Base-by-base conservation (phyloP, 1,140 invertebrate genomes). In the Chrysopa pallens region DNA sequence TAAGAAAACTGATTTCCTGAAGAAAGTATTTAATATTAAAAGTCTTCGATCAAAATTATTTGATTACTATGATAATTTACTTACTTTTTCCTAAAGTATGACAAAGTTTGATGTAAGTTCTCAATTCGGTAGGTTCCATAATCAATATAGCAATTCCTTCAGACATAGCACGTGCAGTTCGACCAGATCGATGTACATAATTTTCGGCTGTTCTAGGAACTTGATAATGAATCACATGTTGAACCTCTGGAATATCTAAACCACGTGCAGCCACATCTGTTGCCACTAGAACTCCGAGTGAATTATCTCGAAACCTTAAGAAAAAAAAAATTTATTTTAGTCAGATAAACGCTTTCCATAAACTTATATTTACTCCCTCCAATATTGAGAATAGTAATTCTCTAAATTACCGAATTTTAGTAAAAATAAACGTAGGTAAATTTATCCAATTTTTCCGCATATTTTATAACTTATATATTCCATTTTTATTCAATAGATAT, bases 161-260 rank as follows among this genome's bases (percentile, higher is more conserved):
- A 46, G 81, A 80, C 41, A 72, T 73, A 8, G 88, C 90, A 44
- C 95, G 67, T 0, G 94, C 95, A 7, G 95, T 98, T 45, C 95
- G 69, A 0, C 95, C 95, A 65, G 90, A 95, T 41, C 95, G 69
- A 63, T 99, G 95, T 1, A 98, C 78, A 60, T 98, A 99, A 59
- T 80, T 82, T 68, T 98, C 93, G 28, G 86, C 83, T 12, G 92
- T 96, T 53, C 80, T 73, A 0, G 95, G 94, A 6, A 94, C 85
- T 67, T 98, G 92, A 67, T 96, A 98, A 63, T 99, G 95, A 52
- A 98, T 78, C 4, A 98, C 93, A 60, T 96, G 88, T 49, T 96
- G 75, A 3, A 98, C 79, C 55, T 80, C 74, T 6, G 88, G 84
- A 57, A 98, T 96, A 64, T 99, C 95, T 23, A 99, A 64, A 36